phyloP scores from a whole-genome alignment of 2,888 invertebrate genomes.

The Adineta ricciae region DNA sequence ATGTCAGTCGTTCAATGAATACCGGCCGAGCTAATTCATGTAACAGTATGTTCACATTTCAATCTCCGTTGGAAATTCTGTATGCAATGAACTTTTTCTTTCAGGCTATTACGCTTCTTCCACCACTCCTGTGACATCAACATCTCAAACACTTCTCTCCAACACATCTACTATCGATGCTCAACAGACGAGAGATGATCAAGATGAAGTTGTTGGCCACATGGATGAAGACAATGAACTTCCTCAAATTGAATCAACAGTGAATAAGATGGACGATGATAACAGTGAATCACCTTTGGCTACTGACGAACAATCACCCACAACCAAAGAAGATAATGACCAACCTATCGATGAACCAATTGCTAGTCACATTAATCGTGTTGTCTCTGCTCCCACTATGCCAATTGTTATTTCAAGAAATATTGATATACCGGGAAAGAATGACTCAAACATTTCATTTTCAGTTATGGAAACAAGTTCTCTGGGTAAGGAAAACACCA shows the following conservation, averaged over 20 bases:
- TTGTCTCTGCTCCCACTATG: not conserved
- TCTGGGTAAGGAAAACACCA: not conserved
- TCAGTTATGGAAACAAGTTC: constrained; percentile 1
- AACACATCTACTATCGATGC: not conserved
- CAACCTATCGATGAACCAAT: not conserved
- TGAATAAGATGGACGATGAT: not conserved
- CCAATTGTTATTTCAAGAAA: not conserved
- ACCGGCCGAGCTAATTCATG: constrained; percentile 24
- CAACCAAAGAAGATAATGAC: not conserved
- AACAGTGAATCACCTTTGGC: not conserved
- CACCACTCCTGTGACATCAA: not conserved
- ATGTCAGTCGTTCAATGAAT: constrained; percentile 44
- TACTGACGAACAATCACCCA: not conserved
- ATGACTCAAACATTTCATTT: not conserved
- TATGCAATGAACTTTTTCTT: not conserved
- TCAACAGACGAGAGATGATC: not conserved
- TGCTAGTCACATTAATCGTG: not conserved
- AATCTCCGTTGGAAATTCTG: no score
- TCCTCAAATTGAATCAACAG: not conserved
- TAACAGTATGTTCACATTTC: constrained; percentile 20
- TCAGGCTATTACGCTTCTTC: not conserved
- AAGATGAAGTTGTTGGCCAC: not conserved
- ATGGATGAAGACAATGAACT: constrained; percentile 14
- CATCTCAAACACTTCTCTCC: not conserved
- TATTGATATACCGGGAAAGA: constrained; percentile 3